phyloP scores from a whole-genome alignment of 2,888 invertebrate species.

The Pseudanteris insignis region DNA sequence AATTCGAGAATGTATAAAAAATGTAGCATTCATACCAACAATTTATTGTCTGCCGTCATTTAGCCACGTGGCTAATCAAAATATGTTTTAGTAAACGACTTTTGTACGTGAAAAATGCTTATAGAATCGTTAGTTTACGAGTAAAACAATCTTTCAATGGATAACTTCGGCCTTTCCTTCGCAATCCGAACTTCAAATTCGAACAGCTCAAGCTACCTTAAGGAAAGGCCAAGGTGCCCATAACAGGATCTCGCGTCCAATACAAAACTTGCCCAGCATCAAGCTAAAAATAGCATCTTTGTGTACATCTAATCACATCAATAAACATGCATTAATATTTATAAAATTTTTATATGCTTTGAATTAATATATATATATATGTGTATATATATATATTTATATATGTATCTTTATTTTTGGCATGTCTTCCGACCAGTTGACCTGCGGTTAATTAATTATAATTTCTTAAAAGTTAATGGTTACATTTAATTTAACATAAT shows the following conservation, averaged over 20 bases:
- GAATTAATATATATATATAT: slow-evolving; percentile 46
- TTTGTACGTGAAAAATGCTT: too few species aligned
- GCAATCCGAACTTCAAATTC: slow-evolving; percentile 29
- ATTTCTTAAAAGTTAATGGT: slow-evolving; percentile 16
- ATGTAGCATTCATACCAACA: too few species aligned
- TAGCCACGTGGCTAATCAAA: too few species aligned
- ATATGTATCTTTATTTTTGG: slow-evolving; percentile 60
- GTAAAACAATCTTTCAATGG: slow-evolving; percentile 50
- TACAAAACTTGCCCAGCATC: slow-evolving; percentile 15
- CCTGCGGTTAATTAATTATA: slow-evolving; percentile 43
- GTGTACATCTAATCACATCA: slow-evolving; percentile 6
- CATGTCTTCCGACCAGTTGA: slow-evolving; percentile 62
- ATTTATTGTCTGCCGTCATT: too few species aligned
- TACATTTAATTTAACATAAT: slow-evolving; percentile 27
- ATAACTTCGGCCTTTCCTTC: slow-evolving; percentile 66
- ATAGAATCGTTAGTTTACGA: neutral
- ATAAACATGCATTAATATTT: slow-evolving; percentile 19
- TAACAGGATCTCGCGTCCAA: slow-evolving; percentile 47
- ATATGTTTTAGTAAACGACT: too few species aligned
- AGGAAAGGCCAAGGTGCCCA: slow-evolving; percentile 66
- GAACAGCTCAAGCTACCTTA: slow-evolving; percentile 48
- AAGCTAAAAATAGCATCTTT: slow-evolving; percentile 8
- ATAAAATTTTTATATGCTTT: slow-evolving; percentile 26
- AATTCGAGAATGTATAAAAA: too few species aligned
- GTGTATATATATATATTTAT: slow-evolving; percentile 46